Evolutionary conservation across 2,888 invertebrate species (phyloP).

Genomic region (Parnassius orleans): DNA sequence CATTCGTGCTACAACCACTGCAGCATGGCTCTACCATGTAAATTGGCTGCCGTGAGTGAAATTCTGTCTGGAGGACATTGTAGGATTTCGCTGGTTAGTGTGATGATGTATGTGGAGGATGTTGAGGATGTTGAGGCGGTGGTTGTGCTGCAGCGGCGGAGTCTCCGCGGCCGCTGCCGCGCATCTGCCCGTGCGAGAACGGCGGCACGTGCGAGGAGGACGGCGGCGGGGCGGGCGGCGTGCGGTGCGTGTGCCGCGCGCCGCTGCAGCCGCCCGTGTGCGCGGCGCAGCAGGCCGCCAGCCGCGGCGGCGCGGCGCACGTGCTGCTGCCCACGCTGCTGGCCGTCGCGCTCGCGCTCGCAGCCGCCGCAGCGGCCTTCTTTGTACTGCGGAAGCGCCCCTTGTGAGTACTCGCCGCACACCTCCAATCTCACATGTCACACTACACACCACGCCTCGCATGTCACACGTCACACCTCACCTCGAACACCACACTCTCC

Average conservation of each 20-base stretch:
- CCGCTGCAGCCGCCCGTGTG: slow-evolving; percentile 85
- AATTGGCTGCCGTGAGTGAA: no score
- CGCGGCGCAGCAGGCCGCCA: slow-evolving; percentile 81
- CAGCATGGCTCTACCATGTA: no score
- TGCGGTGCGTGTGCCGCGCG: slow-evolving; percentile 83
- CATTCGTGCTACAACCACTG: no score
- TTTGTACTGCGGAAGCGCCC: slow-evolving; percentile 89
- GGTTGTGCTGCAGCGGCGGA: slow-evolving; percentile 81
- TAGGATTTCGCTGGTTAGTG: no score
- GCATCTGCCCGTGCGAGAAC: slow-evolving; percentile 86
- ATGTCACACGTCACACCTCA: no score
- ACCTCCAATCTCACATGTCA: no score
- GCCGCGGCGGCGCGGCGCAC: slow-evolving; percentile 82
- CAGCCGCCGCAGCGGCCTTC: slow-evolving; percentile 88
- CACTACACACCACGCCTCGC: no score
- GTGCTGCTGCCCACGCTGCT: slow-evolving; percentile 92
- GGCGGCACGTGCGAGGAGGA: background rate
- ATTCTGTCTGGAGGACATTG: no score
- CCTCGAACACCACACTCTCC: background rate
- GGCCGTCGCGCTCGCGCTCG: slow-evolving; percentile 84
- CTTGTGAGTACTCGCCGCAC: slow-evolving; percentile 82
- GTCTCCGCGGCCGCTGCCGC: slow-evolving; percentile 86
- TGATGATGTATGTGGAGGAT: no score
- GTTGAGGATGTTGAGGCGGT: background rate
- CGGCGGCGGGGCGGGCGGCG: slow-evolving; percentile 82